Percentiles rank a stretch among this genome's conserved stretches.
phyloP scores from a whole-genome alignment of 2,113 vertebrate species.

The Phasianus colchicus region DNA sequence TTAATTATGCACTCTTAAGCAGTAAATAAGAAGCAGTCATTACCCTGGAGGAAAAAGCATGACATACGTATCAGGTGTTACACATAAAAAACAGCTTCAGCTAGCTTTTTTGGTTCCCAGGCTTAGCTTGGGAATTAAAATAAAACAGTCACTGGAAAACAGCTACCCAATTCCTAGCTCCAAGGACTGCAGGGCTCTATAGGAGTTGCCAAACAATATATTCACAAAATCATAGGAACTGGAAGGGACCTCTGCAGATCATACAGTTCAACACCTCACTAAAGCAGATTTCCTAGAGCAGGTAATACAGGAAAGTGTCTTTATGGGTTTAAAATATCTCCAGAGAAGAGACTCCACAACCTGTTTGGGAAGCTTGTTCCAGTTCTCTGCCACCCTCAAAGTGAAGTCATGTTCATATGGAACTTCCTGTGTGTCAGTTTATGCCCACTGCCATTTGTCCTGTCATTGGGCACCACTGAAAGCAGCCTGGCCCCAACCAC shows the following conservation, averaged over 20 bases:
- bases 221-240: neutral
- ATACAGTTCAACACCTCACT: too few species aligned
- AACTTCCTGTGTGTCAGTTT: too few species aligned
- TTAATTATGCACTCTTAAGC: slow-evolving; percentile 50
- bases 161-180: neutral
- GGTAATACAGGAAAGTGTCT: too few species aligned
- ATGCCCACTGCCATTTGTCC: too few species aligned
- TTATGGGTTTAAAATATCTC: too few species aligned
- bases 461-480: neutral
- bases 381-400: too few species aligned
- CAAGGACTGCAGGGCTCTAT: neutral
- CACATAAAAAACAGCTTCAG: slow-evolving; percentile 31
- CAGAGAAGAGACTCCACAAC: too few species aligned
- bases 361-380: too few species aligned
- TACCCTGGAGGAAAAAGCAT: slow-evolving; percentile 38
- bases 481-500: neutral
- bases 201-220: neutral
- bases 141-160: neutral
- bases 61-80: slow-evolving; percentile 4
- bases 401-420: too few species aligned
- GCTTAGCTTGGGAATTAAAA: neutral
- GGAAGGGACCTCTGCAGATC: neutral
- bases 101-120: slow-evolving; percentile 1
- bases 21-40: slow-evolving; percentile 36
- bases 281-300: too few species aligned